Evolutionary conservation across 2,888 invertebrate species (phyloP).

Genomic region (Agriopis leucophaearia): DNA sequence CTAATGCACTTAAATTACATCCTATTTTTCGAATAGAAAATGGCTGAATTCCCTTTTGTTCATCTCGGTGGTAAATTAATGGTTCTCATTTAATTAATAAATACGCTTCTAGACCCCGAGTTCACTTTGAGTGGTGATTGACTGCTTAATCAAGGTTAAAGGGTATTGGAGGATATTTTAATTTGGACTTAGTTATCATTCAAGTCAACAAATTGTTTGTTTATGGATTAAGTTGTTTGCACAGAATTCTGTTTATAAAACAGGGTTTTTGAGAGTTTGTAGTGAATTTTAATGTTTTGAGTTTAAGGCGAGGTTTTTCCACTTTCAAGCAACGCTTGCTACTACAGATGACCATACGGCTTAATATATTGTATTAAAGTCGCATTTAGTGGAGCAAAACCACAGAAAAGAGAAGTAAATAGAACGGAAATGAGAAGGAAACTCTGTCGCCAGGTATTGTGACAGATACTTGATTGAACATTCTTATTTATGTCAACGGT

Average conservation of each 20-base stretch:
- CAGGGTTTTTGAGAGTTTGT: background rate
- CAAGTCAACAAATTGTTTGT: conserved; percentile 17
- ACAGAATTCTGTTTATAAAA: background rate
- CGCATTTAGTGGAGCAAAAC: too few species aligned
- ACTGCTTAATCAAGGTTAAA: conserved; percentile 49
- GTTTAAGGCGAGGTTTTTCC: too few species aligned
- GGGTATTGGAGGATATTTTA: conserved; percentile 22
- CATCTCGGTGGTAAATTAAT: conserved; percentile 3
- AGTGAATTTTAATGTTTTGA: background rate
- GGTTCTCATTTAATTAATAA: conserved; percentile 6
- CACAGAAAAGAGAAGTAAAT: too few species aligned
- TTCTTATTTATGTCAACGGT: too few species aligned
- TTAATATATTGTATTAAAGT: too few species aligned
- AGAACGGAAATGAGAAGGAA: too few species aligned
- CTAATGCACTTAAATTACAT: background rate
- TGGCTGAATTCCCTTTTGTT: background rate
- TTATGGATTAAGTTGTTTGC: background rate
- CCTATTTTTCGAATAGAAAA: background rate
- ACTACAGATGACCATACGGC: too few species aligned
- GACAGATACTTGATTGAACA: too few species aligned
- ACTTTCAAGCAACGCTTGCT: too few species aligned
- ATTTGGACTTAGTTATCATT: conserved; percentile 11
- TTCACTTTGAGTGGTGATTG: conserved; percentile 41
- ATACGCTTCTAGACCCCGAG: conserved; percentile 2
- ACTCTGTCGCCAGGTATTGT: too few species aligned